These are phyloP conservation scores for Chaetogeoica ovagalla DNA, from an alignment of 2,888 invertebrate species.

Conservation along the genomic window DNA sequence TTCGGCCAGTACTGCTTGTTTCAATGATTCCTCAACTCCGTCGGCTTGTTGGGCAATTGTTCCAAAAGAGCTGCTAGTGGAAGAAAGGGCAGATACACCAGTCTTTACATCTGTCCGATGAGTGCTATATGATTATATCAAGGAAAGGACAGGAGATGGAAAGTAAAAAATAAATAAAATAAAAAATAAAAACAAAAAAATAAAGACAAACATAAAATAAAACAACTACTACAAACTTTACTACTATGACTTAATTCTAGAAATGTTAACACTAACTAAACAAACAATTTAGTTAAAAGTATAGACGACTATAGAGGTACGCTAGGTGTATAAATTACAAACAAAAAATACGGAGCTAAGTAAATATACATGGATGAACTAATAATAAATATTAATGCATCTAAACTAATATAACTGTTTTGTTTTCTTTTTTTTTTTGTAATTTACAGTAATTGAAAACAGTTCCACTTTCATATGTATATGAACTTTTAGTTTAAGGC, in stretches of 20 bases:
- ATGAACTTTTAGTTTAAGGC: too few species aligned
- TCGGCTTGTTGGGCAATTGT: constrained; percentile 76
- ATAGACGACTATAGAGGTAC: background rate
- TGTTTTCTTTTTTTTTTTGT: too few species aligned
- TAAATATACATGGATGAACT: background rate
- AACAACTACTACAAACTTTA: constrained; percentile 53
- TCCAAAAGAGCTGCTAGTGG: constrained; percentile 86
- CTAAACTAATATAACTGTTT: too few species aligned
- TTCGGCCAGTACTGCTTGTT: constrained; percentile 87
- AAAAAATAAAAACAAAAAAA: constrained; percentile 52
- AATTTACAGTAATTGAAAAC: too few species aligned
- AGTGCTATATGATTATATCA: constrained; percentile 53
- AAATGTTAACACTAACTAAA: constrained; percentile 6
- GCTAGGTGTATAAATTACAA: background rate
- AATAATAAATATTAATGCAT: too few species aligned
- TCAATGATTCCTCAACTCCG: constrained; percentile 74
- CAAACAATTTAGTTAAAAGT: constrained; percentile 1
- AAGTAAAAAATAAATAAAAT: constrained; percentile 54
- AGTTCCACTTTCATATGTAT: too few species aligned
- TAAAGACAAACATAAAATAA: constrained; percentile 54
- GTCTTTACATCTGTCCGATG: constrained; percentile 85
- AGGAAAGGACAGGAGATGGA: constrained; percentile 36
- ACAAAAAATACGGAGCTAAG: background rate
- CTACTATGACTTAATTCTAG: constrained; percentile 22
- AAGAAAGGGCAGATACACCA: constrained; percentile 84